A percentile compares a stretch with the other conserved stretches of the same genome.
phyloP scores from a whole-genome alignment of 2,113 vertebrate genomes.

The Clarias batrachus region DNA sequence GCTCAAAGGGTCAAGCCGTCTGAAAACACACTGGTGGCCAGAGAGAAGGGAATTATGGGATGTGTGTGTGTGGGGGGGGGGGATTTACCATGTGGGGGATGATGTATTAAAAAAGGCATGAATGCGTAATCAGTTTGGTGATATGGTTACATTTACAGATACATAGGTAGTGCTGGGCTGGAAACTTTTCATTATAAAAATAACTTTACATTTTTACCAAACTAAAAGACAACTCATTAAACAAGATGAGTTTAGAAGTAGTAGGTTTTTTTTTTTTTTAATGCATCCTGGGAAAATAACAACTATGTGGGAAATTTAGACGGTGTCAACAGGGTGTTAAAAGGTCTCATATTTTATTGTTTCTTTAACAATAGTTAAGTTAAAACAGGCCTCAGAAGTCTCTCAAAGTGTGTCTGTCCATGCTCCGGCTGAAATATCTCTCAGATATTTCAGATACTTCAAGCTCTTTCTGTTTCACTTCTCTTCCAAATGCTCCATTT shows the following conservation, averaged over 20 bases:
- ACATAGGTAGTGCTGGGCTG: not conserved
- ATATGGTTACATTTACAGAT: not conserved
- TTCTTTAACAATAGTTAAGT: no score
- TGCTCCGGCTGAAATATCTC: no score
- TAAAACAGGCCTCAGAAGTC: no score
- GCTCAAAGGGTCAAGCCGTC: conserved; percentile 39
- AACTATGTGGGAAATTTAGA: not conserved
- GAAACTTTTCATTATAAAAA: not conserved
- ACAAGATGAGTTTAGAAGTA: not conserved
- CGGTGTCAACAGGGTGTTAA: not conserved
- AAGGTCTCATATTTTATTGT: no score
- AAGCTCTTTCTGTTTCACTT: no score
- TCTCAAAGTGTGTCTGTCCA: no score
- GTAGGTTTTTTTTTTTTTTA: not conserved
- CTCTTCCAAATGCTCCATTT: no score
- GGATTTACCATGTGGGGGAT: conserved; percentile 14
- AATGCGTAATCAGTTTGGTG: not conserved
- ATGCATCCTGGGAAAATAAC: not conserved
- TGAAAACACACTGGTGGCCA: conserved; percentile 58
- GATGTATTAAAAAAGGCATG: not conserved
- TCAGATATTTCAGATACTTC: no score
- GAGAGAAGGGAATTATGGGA: conserved; percentile 57
- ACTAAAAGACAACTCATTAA: not conserved
- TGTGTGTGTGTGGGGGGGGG: conserved; percentile 47
- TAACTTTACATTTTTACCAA: not conserved